Base-by-base conservation (phyloP, 2,888 invertebrate genomes). In the Zaprionus obscuricornis region DNA sequence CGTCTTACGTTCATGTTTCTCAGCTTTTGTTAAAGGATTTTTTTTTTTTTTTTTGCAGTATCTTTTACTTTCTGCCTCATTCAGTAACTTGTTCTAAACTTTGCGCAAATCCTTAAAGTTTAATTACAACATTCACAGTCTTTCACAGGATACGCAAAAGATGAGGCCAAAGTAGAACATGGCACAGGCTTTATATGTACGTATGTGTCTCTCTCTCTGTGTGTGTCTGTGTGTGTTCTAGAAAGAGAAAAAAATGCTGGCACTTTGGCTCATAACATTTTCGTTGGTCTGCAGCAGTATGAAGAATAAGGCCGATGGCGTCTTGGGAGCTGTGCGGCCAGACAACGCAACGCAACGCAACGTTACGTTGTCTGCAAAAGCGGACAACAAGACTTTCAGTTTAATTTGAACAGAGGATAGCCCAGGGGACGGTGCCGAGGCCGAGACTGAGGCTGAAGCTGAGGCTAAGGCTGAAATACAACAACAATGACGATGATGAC, bases 311-410 rank as follows among this genome's bases (percentile, higher is more conserved):
- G 47, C 50, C 46, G 45, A 13, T 17, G 47, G 45, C 52, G 31
- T 70, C 72, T 70, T 71, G 54, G 36, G 22, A 51, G 10, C 27
- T 10, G 16, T 11, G 16, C 24, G 46, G 36, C 66, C 54, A 74
- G 82, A 82, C 75, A 59, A 59, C 50, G 47, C 45, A 42, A 33
- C 46, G 78, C 75, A 59, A 59, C 50, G 47, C 45, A 42, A 33
- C 46, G 46, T 29, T 37, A 34, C 42, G 62, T 57, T 67, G 76
- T 59, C 68, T 76, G 73, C 39, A 50, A 45, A n/a, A 55, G 52
- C 51, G 62, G 74, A 67, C 83, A n/a, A n/a, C n/a, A 74, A 78
- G 85, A 74, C 75, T 79, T 82, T 74, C 75, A 72, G 83, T 79
- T 79, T 78, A 82, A 79, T 79, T 79, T 79, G 66, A 85, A 78